These are phyloP conservation scores for Hippopotamyrus pictus DNA, from an alignment of 2,797 vertebrate species.

Conservation along the genomic window DNA sequence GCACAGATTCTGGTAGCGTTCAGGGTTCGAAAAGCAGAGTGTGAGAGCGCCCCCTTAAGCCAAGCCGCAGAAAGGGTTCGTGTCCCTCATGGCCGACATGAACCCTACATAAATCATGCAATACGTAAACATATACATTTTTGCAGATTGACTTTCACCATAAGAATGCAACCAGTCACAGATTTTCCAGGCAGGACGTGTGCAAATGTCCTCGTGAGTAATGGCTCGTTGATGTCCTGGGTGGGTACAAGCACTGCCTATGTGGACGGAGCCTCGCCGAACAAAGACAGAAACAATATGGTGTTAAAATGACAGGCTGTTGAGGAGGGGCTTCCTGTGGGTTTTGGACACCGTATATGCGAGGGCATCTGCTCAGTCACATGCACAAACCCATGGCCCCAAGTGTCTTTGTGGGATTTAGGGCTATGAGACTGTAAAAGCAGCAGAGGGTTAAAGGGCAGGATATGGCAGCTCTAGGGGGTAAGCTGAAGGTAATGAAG, in stretches of 20 bases:
- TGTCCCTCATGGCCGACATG: slow-evolving; percentile 24
- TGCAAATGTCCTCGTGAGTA: slow-evolving; percentile 5
- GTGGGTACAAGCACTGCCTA: not conserved
- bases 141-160: not conserved
- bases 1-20: not conserved
- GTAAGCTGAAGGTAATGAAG: not conserved
- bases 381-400: not conserved
- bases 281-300: not conserved
- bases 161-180: not conserved
- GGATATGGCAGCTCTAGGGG: not conserved
- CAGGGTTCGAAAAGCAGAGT: slow-evolving; percentile 20
- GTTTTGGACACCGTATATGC: not conserved
- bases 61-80: slow-evolving; percentile 23
- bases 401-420: not conserved
- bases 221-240: not conserved
- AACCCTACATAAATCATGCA: slow-evolving; percentile 17
- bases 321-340: not conserved
- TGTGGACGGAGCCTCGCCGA: not conserved
- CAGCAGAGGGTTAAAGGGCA: not conserved
- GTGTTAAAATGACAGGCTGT: not conserved
- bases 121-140: slow-evolving; percentile 10
- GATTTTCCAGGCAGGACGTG: not conserved
- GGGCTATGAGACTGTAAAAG: not conserved
- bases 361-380: not conserved
- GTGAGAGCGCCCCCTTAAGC: slow-evolving; percentile 14